These are phyloP conservation scores for Parapsyche elsis DNA, from an alignment of 1,140 invertebrate genomes.

Conservation along the genomic window DNA sequence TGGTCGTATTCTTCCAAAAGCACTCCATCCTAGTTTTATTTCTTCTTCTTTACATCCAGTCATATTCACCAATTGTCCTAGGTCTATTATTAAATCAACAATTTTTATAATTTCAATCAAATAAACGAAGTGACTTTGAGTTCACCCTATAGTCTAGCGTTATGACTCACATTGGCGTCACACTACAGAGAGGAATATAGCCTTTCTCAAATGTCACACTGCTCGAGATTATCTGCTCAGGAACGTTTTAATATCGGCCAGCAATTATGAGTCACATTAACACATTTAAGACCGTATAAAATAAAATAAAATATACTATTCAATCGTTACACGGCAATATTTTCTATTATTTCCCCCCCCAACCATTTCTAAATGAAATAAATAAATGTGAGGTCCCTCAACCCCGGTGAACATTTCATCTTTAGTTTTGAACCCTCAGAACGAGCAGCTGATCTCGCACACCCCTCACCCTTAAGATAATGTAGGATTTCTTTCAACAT, in stretches of 20 bases:
- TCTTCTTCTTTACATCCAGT: no score
- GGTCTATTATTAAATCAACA: no score
- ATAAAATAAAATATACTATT: no score
- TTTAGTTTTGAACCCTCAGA: constrained; percentile 12
- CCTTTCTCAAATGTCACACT: constrained; percentile 37
- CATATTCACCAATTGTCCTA: no score
- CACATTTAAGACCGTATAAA: no score
- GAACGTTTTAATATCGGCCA: neutral
- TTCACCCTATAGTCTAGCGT: constrained; percentile 36
- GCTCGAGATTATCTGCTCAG: constrained; percentile 12
- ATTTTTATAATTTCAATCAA: no score
- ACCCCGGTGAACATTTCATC: neutral
- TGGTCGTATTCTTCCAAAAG: no score
- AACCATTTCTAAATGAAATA: neutral
- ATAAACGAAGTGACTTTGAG: no score
- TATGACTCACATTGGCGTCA: constrained; percentile 41
- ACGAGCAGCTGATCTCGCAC: constrained; percentile 35
- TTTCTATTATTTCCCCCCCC: neutral
- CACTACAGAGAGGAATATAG: constrained; percentile 17
- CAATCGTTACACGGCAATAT: neutral
- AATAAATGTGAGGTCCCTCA: constrained; percentile 18
- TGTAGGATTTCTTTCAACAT: constrained; percentile 46
- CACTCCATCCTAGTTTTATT: no score
- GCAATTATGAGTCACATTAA: no score
- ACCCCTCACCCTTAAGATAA: constrained; percentile 42